A percentile compares a stretch with the other conserved stretches of the same genome.
These are phyloP conservation scores for Ips nitidus DNA, from an alignment of 1,140 invertebrate genomes.

Conservation along the genomic window DNA sequence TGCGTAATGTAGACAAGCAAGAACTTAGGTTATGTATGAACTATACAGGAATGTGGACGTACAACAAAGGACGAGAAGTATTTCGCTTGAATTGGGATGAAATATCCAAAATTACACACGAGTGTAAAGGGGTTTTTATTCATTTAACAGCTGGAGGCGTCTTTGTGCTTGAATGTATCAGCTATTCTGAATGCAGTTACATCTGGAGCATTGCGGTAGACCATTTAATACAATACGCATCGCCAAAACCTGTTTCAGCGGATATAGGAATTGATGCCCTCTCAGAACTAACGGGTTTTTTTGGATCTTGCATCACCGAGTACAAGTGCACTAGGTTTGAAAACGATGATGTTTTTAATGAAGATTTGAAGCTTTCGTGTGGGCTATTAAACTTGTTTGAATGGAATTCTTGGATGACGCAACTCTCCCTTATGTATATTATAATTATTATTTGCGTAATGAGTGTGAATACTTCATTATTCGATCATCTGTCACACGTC, in stretches of 20 bases:
- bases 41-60: slow-evolving; percentile 30
- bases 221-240: slow-evolving; percentile 25
- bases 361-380: too few species aligned
- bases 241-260: not conserved
- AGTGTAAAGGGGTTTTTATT: slow-evolving; percentile 19
- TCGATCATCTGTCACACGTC: slow-evolving; percentile 10
- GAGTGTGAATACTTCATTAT: slow-evolving; percentile 16
- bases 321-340: not conserved
- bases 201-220: slow-evolving; percentile 25
- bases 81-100: slow-evolving; percentile 17
- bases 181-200: slow-evolving; percentile 29
- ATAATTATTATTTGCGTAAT: slow-evolving; percentile 11
- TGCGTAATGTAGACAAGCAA: slow-evolving; percentile 10
- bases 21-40: slow-evolving; percentile 34
- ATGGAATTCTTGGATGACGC: slow-evolving; percentile 10
- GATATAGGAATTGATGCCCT: not conserved
- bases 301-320: slow-evolving; percentile 3
- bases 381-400: too few species aligned
- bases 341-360: not conserved
- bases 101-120: slow-evolving; percentile 28
- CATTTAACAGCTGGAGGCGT: not conserved
- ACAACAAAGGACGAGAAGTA: slow-evolving; percentile 11
- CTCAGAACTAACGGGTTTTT: slow-evolving; percentile 5
- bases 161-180: slow-evolving; percentile 17
- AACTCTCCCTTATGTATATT: slow-evolving; percentile 13